A percentile compares a stretch with the other conserved stretches of the same genome.
Evolutionary conservation across 2,797 vertebrate species (phyloP).

Genomic region (Lates japonicus): DNA sequence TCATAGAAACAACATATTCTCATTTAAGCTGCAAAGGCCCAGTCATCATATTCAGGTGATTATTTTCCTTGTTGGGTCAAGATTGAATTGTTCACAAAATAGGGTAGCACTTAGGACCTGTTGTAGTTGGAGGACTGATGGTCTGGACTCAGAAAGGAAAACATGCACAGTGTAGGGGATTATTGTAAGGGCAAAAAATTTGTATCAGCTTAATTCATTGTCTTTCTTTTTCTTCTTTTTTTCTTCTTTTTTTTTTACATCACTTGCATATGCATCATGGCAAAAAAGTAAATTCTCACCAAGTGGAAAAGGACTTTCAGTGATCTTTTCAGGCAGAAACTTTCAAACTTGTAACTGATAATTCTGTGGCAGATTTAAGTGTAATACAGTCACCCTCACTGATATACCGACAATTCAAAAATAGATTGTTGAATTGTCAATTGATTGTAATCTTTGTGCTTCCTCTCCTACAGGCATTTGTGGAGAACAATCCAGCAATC

Average conservation of each 20-base stretch:
- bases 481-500: constrained; percentile 99
- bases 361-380: neutral
- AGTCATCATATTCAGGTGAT: neutral
- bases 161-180: neutral
- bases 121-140: neutral
- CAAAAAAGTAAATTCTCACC: neutral
- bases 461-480: constrained; percentile 91
- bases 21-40: constrained; percentile 4
- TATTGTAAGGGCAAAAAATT: neutral
- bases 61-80: constrained; percentile 30
- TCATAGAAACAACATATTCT: constrained; percentile 41
- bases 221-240: no score
- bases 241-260: no score
- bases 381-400: neutral
- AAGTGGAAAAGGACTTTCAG: neutral
- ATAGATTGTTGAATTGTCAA: neutral
- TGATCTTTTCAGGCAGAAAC: neutral
- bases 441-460: neutral
- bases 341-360: neutral
- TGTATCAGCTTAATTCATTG: neutral
- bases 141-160: neutral
- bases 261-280: neutral
- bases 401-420: neutral
- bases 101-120: neutral
- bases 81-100: constrained; percentile 22